These are phyloP conservation scores for Hyperoplus lanceolatus DNA, from an alignment of 2,797 vertebrate genomes.

Conservation along the genomic window DNA sequence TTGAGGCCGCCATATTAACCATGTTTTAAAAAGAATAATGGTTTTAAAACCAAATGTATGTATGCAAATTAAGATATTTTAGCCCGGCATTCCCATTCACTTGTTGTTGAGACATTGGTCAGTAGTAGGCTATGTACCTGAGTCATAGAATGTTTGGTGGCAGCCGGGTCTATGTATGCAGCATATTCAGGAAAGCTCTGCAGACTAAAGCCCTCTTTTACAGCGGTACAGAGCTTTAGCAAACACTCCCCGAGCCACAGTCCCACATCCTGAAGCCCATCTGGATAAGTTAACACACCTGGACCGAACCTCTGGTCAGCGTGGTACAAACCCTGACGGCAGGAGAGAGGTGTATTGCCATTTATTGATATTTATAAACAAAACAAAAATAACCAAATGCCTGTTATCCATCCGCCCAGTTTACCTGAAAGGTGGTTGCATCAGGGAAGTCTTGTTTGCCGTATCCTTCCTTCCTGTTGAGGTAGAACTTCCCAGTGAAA, in stretches of 20 bases:
- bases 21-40: neutral
- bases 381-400: neutral
- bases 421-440: conserved; percentile 88
- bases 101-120: neutral
- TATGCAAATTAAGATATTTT: neutral
- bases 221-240: conserved; percentile 82
- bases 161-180: conserved; percentile 40
- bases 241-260: conserved; percentile 87
- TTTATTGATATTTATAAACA: neutral
- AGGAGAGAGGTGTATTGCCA: neutral
- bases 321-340: conserved; percentile 90
- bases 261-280: conserved; percentile 88
- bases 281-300: conserved; percentile 85
- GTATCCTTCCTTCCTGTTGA: conserved; percentile 90
- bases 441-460: conserved; percentile 83
- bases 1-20: neutral
- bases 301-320: conserved; percentile 88
- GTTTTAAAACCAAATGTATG: neutral
- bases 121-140: conserved; percentile 34
- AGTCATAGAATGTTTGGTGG: conserved; percentile 5
- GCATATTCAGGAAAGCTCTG: conserved; percentile 79
- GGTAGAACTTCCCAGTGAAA: conserved; percentile 90
- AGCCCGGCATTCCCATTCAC: neutral
- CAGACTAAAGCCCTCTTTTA: conserved; percentile 82
- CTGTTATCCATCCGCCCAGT: neutral